phyloP scores from a whole-genome alignment of 2,888 invertebrate species.

The Reticulitermes lucifugus region DNA sequence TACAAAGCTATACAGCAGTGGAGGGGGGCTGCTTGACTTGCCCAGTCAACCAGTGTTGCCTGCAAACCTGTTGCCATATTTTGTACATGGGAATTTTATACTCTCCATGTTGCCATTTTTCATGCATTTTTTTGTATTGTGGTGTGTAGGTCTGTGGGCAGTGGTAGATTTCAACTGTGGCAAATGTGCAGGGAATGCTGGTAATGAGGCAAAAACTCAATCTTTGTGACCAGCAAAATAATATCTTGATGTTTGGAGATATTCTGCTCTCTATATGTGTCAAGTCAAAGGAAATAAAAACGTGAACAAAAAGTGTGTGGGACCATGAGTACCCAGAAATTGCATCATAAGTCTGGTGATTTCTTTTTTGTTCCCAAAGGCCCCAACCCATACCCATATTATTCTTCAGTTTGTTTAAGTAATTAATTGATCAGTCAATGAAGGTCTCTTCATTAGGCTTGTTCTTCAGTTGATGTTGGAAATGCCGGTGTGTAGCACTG shows the following conservation, averaged over 20 bases:
- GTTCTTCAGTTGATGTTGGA: too few relatives aligned
- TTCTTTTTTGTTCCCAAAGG: neutral
- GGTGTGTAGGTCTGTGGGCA: neutral
- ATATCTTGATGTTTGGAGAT: constrained; percentile 54
- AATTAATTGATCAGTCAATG: too few relatives aligned
- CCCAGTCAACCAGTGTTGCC: constrained; percentile 21
- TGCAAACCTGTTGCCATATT: constrained; percentile 32
- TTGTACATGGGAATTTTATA: constrained; percentile 44
- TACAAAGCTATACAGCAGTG: neutral
- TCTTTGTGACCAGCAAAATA: constrained; percentile 43
- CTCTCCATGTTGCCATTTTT: constrained; percentile 45
- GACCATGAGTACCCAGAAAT: constrained; percentile 42
- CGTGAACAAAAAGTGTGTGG: constrained; percentile 28
- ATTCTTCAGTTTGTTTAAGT: too few relatives aligned
- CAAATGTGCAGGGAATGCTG: constrained; percentile 34
- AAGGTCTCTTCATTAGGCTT: too few relatives aligned
- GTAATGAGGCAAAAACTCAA: constrained; percentile 46
- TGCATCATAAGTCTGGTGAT: constrained; percentile 4
- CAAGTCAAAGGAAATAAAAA: constrained; percentile 52
- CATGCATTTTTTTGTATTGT: constrained; percentile 32
- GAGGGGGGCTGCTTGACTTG: constrained; percentile 20
- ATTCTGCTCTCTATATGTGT: constrained; percentile 56
- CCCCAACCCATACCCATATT: constrained; percentile 9
- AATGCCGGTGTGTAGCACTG: too few relatives aligned
- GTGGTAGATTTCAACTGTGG: neutral